A percentile compares a stretch with the other conserved stretches of the same genome.
phyloP scores from a whole-genome alignment of 2,797 vertebrate species.

The Anguilla marmorata region DNA sequence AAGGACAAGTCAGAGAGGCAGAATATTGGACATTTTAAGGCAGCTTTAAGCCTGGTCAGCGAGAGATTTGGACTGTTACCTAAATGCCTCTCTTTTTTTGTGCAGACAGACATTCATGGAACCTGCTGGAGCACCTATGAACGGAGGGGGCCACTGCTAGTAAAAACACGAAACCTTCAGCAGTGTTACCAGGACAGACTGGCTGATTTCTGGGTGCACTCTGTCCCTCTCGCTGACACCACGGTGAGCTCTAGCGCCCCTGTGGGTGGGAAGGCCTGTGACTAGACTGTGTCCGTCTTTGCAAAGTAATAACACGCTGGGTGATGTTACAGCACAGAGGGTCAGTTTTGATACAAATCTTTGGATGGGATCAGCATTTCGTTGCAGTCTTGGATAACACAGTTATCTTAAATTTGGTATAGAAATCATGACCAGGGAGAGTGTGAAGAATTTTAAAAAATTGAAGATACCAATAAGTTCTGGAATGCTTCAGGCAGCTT shows the following conservation, averaged over 20 bases:
- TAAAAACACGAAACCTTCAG: conserved; percentile 76
- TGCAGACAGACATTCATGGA: conserved; percentile 79
- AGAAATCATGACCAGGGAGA: neutral
- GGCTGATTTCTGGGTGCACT: conserved; percentile 68
- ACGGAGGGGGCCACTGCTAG: conserved; percentile 60
- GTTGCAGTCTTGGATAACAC: neutral
- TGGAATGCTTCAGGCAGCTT: no score
- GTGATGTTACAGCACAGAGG: no score
- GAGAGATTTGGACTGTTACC: neutral
- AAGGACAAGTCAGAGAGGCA: no score
- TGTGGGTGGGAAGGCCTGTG: neutral
- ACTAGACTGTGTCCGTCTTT: no score
- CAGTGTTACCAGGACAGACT: conserved; percentile 73
- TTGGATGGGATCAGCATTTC: neutral
- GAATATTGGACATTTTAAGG: no score
- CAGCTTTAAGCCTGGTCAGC: no score
- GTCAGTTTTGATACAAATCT: no score
- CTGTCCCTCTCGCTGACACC: conserved; percentile 63
- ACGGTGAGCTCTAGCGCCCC: conserved; percentile 63
- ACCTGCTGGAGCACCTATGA: conserved; percentile 78
- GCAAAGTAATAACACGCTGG: neutral
- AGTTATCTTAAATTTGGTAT: neutral
- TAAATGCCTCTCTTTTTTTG: conserved; percentile 37
- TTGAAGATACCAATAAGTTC: neutral
- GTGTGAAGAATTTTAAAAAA: neutral